Evolutionary conservation across 1,140 invertebrate genomes (phyloP).

Genomic region (Neodiprion virginianus): DNA sequence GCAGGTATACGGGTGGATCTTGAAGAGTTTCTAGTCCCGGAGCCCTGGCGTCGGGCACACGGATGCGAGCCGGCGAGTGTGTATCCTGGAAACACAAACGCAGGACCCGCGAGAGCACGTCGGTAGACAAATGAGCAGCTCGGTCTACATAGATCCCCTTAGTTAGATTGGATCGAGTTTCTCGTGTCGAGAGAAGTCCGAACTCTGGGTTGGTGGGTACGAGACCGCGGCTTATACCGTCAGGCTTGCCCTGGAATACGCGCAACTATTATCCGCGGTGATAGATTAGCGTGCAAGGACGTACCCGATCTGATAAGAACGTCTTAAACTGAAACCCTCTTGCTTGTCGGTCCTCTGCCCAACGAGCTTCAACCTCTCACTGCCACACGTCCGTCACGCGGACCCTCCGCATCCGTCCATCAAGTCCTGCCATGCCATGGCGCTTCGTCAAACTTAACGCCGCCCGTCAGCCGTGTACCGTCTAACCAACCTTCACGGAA

Average conservation of each 20-base stretch:
- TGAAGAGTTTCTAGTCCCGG: too few species aligned
- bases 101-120: neutral
- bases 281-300: conserved; percentile 7
- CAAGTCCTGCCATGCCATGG: too few species aligned
- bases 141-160: conserved; percentile 6
- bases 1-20: too few species aligned
- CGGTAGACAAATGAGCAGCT: conserved; percentile 3
- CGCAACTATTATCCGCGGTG: conserved; percentile 6
- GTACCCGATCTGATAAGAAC: conserved; percentile 5
- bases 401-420: too few species aligned
- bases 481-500: neutral
- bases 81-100: too few species aligned
- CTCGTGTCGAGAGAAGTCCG: neutral
- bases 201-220: too few species aligned
- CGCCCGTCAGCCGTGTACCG: neutral
- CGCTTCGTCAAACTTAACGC: neutral
- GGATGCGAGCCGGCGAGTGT: too few species aligned
- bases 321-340: neutral
- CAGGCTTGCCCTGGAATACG: neutral
- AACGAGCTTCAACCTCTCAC: conserved; percentile 4
- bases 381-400: neutral
- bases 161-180: conserved; percentile 4
- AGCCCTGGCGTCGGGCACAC: too few species aligned
- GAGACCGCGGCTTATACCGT: neutral
- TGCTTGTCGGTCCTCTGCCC: neutral